Conservation (phyloP, 2,113 vertebrate genomes). For the Dicrurus megarhynchus region DNA sequence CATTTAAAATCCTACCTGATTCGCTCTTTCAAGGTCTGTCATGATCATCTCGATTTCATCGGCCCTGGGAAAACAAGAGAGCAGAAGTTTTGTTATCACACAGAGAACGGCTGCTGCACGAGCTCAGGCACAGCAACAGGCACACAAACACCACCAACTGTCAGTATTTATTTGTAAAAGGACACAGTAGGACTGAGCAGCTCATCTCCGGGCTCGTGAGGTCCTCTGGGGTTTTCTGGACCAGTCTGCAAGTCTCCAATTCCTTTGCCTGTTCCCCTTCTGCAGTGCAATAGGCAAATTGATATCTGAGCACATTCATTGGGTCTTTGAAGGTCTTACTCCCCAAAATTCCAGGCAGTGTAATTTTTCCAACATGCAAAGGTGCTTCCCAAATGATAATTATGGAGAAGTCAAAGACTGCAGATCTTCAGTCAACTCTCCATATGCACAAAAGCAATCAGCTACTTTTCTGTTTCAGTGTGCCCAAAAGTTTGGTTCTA, state of each 20-base stretch:
- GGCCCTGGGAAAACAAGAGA: conserved; percentile 77
- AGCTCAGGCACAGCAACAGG: background rate
- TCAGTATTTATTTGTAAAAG: background rate
- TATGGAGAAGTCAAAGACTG: background rate
- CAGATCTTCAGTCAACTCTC: background rate
- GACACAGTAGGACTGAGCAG: background rate
- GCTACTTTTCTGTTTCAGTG: background rate
- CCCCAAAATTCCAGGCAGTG: background rate
- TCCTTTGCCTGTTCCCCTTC: background rate
- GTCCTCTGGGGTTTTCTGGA: background rate
- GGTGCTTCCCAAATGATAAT: background rate
- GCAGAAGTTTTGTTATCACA: conserved; percentile 24
- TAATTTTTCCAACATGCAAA: background rate
- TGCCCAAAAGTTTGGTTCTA: background rate
- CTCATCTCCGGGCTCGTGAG: background rate
- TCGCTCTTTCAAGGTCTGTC: conserved; percentile 98
- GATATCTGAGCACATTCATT: background rate
- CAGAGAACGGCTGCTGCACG: background rate
- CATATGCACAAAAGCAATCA: background rate
- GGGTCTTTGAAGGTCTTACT: background rate
- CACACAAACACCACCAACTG: background rate
- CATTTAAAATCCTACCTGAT: conserved; percentile 84
- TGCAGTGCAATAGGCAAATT: accelerated
- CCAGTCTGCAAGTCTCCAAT: background rate
- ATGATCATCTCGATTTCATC: conserved; percentile 99